Base-by-base conservation (phyloP, 2,113 vertebrate species). In the Vombatus ursinus region DNA sequence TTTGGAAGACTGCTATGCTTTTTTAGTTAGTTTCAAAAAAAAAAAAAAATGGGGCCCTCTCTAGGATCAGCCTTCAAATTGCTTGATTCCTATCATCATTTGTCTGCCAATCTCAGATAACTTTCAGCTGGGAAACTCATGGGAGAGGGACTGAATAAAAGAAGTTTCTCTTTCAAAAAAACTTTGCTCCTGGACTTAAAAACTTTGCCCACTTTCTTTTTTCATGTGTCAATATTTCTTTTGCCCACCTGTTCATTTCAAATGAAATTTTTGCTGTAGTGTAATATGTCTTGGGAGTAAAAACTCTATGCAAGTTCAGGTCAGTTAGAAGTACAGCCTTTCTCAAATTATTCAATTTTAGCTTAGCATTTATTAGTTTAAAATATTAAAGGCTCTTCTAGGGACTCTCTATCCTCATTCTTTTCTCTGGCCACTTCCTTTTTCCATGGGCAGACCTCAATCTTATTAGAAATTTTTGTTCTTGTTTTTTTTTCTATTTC, bases 51-150 rank as follows among this genome's bases (percentile, higher is more conserved):
- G 48, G 91, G 96, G 95, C 77, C 31, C 47, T 28, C n/a, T 90
- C 48, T 47, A 93, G 68, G 52, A 51, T 11, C 50, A 94, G 90
- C 68, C 77, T 96, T 37, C 54, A 61, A 28, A 92, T 22, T 94
- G 0, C 9, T 16, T 50, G 22, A 23, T 94, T 92, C 26, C 31
- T 95, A 94, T 92, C 23, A 90, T 9, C 11, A 54, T 95, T 94
- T 92, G 19, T 52, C 89, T 92, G 24, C 50, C 90, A 93, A 22
- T 96, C 92, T 50, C 3, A 92, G 3, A 54, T 90, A 92, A 50
- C 44, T 95, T 96, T 95, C 94, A 77, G 92, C 89, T 52, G 31
- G 68, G 94, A 89, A 94, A 95, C 3, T 94, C 90, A 19, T 89
- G 28, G 91, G 91, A 61, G 91, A 94, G 61, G n/a, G 26, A 44